Conservation (phyloP, 2,888 invertebrate species). For the Liodrosophila aerea region DNA sequence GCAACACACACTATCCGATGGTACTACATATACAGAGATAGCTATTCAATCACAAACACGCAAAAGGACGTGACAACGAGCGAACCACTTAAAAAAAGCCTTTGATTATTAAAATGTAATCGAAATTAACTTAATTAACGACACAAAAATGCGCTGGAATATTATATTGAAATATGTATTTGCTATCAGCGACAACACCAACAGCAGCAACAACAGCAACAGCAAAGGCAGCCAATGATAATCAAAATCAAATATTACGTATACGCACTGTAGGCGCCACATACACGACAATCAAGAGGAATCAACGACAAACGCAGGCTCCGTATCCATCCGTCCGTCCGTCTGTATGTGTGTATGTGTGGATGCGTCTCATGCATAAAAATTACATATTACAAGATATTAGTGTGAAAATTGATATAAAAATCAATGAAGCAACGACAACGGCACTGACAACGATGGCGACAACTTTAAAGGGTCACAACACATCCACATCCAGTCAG, state of each 20-base stretch:
- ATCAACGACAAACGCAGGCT: constrained; percentile 12
- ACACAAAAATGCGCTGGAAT: constrained; percentile 40
- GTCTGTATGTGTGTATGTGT: constrained; percentile 14
- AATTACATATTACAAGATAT: constrained; percentile 76
- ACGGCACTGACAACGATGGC: constrained; percentile 17
- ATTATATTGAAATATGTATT: constrained; percentile 46
- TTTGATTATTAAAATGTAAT: constrained; percentile 75
- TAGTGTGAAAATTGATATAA: constrained; percentile 77
- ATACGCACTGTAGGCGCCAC: constrained; percentile 50
- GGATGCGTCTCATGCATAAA: constrained; percentile 65
- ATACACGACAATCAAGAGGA: constrained; percentile 42
- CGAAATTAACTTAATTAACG: constrained; percentile 75
- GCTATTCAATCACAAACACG: neutral
- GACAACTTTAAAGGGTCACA: constrained; percentile 70
- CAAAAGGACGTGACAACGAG: constrained; percentile 48
- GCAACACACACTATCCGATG: constrained; percentile 14
- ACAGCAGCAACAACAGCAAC: constrained; percentile 13
- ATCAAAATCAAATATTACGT: constrained; percentile 69
- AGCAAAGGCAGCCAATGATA: constrained; percentile 33
- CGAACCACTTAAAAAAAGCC: constrained; percentile 35
- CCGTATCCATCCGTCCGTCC: constrained; percentile 3
- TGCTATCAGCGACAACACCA: constrained; percentile 17
- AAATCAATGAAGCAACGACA: constrained; percentile 68
- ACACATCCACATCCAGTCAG: too few species aligned
- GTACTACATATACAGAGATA: constrained; percentile 11